phyloP scores from a whole-genome alignment of 2,888 invertebrate species.

The Sceliomorpha sp. region DNA sequence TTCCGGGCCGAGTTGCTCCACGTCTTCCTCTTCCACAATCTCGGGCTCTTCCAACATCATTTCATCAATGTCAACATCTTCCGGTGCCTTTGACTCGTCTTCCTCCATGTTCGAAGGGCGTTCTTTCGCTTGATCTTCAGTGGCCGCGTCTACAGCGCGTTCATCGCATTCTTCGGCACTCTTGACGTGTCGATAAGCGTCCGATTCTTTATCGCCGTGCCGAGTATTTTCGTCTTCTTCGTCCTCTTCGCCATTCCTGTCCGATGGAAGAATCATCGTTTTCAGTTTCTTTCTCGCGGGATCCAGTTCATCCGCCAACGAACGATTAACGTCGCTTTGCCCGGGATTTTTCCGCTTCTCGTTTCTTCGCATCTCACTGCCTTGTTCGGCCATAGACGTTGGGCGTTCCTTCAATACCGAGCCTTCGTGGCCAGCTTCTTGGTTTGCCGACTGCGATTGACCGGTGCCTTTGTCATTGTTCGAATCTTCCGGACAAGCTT shows the following conservation, averaged over 20 bases:
- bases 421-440: conserved; percentile 86
- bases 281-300: conserved; percentile 84
- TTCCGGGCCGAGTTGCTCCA: conserved; percentile 80
- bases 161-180: conserved; percentile 88
- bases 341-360: conserved; percentile 87
- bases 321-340: conserved; percentile 87
- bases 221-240: conserved; percentile 73
- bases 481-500: conserved; percentile 76
- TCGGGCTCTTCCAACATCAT: conserved; percentile 81
- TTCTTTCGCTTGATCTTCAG: conserved; percentile 90
- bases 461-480: conserved; percentile 86
- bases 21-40: conserved; percentile 81
- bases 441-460: conserved; percentile 87
- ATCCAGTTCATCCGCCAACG: conserved; percentile 85
- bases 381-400: conserved; percentile 77
- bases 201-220: conserved; percentile 74
- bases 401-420: conserved; percentile 69
- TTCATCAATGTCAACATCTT: conserved; percentile 68
- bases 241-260: conserved; percentile 76
- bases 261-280: conserved; percentile 82
- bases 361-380: conserved; percentile 74
- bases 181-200: conserved; percentile 92
- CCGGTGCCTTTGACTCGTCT: conserved; percentile 78
- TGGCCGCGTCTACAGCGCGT: conserved; percentile 88
- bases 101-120: conserved; percentile 84